Evolutionary conservation across 1,140 invertebrate genomes (phyloP), one percentile per base, ranked within the genome.

Genomic region (Euschistus heros): DNA sequence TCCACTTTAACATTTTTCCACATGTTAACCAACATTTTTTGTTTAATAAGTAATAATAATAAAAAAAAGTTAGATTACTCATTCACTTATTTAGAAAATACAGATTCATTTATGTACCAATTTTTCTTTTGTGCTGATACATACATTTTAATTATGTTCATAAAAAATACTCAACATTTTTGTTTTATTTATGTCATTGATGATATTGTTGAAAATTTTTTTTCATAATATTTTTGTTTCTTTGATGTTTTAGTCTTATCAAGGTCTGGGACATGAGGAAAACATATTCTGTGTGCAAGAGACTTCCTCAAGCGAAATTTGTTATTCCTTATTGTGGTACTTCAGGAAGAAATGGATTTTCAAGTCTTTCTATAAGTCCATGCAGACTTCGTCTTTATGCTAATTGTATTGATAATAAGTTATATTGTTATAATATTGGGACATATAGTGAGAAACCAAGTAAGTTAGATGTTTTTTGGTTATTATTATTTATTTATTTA

Each of bases 231-330:
- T 54, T 10, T 22, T n/a, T 5, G 20, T 13, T 15, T 59, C 26
- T 27, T 4, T 27, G 5, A 2, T n/a, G 17, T 59, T 59, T 59
- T 42, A 61, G 59, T 5, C 82, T 84, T 47, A 87, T 94, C 10
- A 92, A 93, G 75, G 81, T 89, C 2, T 94, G 92, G 92, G 92
- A 94, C 76, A 71, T 92, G 15, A 74, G 91, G 30, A 89, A 91
- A 72, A 89, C 84, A 70, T 92, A 92, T 71, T 82, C 80, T 2
- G 77, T 77, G 13, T 50, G 84, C 66, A 86, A 84, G 71, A 80
- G 81, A 54, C 83, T 86, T 37, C 86, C 90, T 0, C 69, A 85
- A 42, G 83, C 91, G 0, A 85, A 86, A 69, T 79, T 86, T 70
- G 79, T 78, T 2, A 80, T 94, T 66, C 81, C 84, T 0, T 89